Evolutionary conservation across 2,113 vertebrate species (phyloP), one percentile per base, ranked within the genome.

Genomic region (Furnarius figulus): DNA sequence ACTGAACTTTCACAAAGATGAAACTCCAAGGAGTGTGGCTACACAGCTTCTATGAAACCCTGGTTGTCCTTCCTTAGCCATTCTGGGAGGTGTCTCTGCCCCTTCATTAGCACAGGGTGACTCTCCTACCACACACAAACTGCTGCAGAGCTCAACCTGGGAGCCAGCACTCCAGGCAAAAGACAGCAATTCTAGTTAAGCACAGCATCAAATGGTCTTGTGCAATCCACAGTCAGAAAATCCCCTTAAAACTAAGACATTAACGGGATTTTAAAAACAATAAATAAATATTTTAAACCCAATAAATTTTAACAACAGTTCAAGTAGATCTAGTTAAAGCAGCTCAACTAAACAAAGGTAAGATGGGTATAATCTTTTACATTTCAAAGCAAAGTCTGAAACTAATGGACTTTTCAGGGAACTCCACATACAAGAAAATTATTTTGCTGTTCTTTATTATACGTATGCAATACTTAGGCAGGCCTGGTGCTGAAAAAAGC

Each of bases 211-310:
- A 85, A 88, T 21, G 63, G 37, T 67, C 58, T 96, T 70, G 23
- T 85, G 78, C 89, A 55, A 94, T 25, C 63, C 87, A 49, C 47
- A 73, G 68, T 33, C 82, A 62, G 75, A 73, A 90, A 91, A 95
- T 37, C 86, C 73, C 59, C 47, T 55, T 81, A 78, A 77, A 92
- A 59, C 30, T 18, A 71, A 92, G 86, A 52, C 30, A 25, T 74
- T 95, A 84, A 78, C 17, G 24, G 76, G 89, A 86, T 95, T 95
- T 93, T n/a, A 3, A 78, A 90, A 90, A 89, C 68, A 81, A 92
- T 77, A 89, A 73, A 87, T 70, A 53, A 67, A 50, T 90, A 63
- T 90, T 95, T 74, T 52, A 92, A 90, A 39, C 13, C 30, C 1
- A 50, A 82, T 85, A 87, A 14, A 91, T 90, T 91, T 92, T 85